These are phyloP conservation scores for Netelia virgata DNA, from an alignment of 2,888 invertebrate species.

Conservation along the genomic window DNA sequence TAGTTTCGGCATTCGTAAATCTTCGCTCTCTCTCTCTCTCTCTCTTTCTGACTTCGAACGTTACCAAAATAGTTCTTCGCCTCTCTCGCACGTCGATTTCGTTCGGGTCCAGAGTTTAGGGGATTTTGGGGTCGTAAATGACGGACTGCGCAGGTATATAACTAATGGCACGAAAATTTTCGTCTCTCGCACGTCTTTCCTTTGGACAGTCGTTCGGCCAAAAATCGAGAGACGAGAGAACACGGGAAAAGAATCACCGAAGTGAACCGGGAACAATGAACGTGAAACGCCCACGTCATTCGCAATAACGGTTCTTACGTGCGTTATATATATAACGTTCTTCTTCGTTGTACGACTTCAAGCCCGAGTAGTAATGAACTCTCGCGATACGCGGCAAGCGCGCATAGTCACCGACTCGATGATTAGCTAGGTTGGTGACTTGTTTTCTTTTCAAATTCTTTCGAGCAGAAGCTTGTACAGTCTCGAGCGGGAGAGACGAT, in stretches of 20 bases:
- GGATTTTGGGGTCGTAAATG: slow-evolving; percentile 26
- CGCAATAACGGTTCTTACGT: slow-evolving; percentile 61
- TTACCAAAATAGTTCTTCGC: slow-evolving; percentile 37
- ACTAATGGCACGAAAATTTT: slow-evolving; percentile 4
- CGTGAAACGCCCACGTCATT: slow-evolving; percentile 47
- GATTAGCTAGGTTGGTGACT: no score
- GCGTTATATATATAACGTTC: slow-evolving; percentile 11
- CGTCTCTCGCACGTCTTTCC: not conserved
- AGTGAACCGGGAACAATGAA: slow-evolving; percentile 27
- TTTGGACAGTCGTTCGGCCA: no score
- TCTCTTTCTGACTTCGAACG: not conserved
- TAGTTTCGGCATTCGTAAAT: slow-evolving; percentile 43
- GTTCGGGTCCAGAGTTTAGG: slow-evolving; percentile 10
- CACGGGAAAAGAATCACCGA: slow-evolving; percentile 4
- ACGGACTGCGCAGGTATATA: not conserved
- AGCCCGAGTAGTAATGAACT: slow-evolving; percentile 49
- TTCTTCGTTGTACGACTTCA: slow-evolving; percentile 11
- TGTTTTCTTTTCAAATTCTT: no score
- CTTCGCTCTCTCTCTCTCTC: not conserved
- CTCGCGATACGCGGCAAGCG: not conserved
- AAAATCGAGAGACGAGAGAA: not conserved
- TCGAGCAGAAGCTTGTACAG: no score
- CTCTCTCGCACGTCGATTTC: not conserved
- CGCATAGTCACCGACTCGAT: no score
- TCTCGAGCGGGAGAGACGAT: no score